Conservation (phyloP, 2,113 vertebrate species). For the Sarotherodon lohbergeri region DNA sequence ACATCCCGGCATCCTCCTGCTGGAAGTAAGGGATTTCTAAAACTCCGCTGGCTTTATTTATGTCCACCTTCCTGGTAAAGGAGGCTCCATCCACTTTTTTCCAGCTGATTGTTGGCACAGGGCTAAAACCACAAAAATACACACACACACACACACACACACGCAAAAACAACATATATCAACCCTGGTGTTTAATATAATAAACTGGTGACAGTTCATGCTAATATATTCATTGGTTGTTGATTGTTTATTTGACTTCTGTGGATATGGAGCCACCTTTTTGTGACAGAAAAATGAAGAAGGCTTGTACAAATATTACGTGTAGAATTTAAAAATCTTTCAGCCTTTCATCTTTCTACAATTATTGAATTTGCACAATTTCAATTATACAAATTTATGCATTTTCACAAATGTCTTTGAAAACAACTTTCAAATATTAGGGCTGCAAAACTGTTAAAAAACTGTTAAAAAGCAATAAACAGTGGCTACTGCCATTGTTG, state of each 20-base stretch:
- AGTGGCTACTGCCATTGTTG: not conserved
- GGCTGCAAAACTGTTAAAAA: not conserved
- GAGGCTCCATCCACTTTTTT: conserved; percentile 80
- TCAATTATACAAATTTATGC: not conserved
- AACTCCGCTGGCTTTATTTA: conserved; percentile 81
- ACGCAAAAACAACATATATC: not conserved
- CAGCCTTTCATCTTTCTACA: not conserved
- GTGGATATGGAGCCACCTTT: not conserved
- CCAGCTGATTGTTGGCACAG: conserved; percentile 87
- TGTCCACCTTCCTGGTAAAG: conserved; percentile 82
- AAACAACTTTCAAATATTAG: not conserved
- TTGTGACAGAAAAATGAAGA: not conserved
- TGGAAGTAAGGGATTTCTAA: conserved; percentile 93
- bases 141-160: not conserved
- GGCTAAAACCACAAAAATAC: conserved; percentile 62
- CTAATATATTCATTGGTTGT: not conserved
- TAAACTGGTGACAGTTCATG: not conserved
- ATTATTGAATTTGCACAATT: not conserved
- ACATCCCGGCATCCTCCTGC: conserved; percentile 84
- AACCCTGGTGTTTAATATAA: not conserved
- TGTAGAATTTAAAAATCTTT: not conserved
- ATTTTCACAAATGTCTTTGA: not conserved
- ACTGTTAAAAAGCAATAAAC: not conserved
- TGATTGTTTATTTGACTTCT: not conserved
- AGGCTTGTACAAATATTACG: not conserved